Evolutionary conservation across 2,888 invertebrate species (phyloP), one percentile per base, ranked within the genome.

Genomic region (Drosophila maculinotata): DNA sequence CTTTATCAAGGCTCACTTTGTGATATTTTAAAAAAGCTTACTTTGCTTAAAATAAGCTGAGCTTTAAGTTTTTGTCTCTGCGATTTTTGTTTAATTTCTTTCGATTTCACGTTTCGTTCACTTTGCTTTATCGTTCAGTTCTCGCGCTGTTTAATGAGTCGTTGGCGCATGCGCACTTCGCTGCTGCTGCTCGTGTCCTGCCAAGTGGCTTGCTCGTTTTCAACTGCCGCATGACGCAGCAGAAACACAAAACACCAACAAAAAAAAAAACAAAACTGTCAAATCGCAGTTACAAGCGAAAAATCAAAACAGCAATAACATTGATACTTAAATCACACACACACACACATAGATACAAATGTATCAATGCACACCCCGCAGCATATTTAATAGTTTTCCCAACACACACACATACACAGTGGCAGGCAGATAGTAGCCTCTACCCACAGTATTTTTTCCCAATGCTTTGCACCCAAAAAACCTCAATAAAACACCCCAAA

Each of bases 401-500:
- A 65, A 44, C 60, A 74, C 33, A 71, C 49, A 59, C 54, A 54
- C 54, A 53, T 44, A 53, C 25, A 35, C 25, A 28, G 14, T 25
- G 4, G 26, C 35, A 53, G 31, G 20, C 39, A 58, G 51, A 68
- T 68, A 77, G 57, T 31, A 30, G 2, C 9, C 31, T 20, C 39
- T 60, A 68, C 78, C 74, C 79, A 80, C 65, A 66, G 66, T 36
- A 63, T 57, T 68, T 74, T 66, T 74, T 70, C 65, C 65, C 39
- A 70, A 31, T 10, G 33, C 20, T 70, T 69, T 64, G 17, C 71
- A 71, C 72, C 69, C 54, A 82, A 79, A 68, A 90, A 90, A 90
- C 87, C 87, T 85, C 89, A 83, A 87, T 89, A 89, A 90, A 90
- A 90, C 91, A 90, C 91, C 90, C 90, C 90, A 90, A 89, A 90